A percentile compares a stretch with the other conserved stretches of the same genome.
These are phyloP conservation scores for Dasypus novemcinctus DNA, from an alignment of 2,113 vertebrate genomes.

Conservation along the genomic window DNA sequence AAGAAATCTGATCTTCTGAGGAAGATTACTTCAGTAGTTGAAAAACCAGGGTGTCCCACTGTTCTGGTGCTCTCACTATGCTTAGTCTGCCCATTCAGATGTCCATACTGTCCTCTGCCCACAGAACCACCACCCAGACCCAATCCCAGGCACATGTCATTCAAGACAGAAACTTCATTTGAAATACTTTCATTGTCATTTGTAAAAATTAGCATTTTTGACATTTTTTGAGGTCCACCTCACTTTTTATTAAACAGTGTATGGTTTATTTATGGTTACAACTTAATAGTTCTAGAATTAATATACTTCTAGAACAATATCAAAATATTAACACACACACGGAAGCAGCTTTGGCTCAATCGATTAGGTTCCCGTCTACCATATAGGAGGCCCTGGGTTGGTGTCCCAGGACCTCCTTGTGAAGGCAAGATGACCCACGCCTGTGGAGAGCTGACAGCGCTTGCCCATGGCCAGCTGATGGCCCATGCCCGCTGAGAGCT, in stretches of 20 bases:
- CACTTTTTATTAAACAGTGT: background rate
- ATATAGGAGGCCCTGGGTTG: too few species aligned
- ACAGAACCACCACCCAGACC: background rate
- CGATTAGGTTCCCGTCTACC: too few species aligned
- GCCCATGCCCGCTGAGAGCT: too few species aligned
- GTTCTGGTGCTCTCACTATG: background rate
- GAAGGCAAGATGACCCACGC: too few species aligned
- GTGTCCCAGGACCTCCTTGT: too few species aligned
- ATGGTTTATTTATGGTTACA: background rate
- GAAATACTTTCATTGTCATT: background rate
- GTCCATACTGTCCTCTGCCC: background rate
- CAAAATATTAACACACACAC: background rate
- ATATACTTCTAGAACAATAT: background rate
- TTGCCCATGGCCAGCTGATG: too few species aligned
- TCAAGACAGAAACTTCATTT: background rate
- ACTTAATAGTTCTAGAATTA: background rate
- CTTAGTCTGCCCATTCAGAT: background rate
- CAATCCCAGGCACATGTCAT: background rate
- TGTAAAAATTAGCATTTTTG: background rate
- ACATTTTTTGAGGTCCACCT: background rate
- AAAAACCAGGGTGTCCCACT: background rate
- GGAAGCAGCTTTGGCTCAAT: too few species aligned
- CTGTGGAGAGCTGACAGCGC: too few species aligned
- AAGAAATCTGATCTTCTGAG: background rate
- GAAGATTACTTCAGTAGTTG: background rate